phyloP scores from a whole-genome alignment of 2,888 invertebrate species.

The Agapostemon virescens region DNA sequence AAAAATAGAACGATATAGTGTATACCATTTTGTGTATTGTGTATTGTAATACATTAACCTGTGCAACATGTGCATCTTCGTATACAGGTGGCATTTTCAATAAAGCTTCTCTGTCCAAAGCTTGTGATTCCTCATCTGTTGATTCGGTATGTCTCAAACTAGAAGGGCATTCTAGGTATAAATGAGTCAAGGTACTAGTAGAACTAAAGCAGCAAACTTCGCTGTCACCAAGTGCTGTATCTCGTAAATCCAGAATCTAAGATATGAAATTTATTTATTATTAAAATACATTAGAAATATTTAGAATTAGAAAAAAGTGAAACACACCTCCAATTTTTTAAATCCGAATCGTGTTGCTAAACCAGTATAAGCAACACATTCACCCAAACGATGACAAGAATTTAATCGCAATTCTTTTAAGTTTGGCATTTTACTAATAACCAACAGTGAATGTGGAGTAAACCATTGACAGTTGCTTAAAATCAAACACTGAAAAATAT shows the following conservation, averaged over 20 bases:
- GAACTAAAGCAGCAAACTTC: constrained; percentile 84
- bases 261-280: constrained; percentile 29
- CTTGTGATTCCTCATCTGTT: constrained; percentile 59
- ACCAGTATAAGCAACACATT: constrained; percentile 89
- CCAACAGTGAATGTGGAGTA: constrained; percentile 86
- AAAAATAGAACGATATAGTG: background rate
- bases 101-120: constrained; percentile 61
- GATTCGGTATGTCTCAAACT: constrained; percentile 56
- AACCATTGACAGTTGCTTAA: constrained; percentile 89
- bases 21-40: background rate
- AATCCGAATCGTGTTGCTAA: constrained; percentile 89
- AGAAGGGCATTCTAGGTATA: constrained; percentile 81
- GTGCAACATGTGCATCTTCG: constrained; percentile 70
- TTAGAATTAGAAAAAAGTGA: background rate
- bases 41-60: constrained; percentile 49
- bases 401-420: constrained; percentile 85
- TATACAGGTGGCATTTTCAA: constrained; percentile 65
- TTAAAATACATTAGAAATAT: background rate
- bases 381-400: constrained; percentile 85
- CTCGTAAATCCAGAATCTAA: constrained; percentile 82
- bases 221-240: constrained; percentile 83
- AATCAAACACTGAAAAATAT: constrained; percentile 83
- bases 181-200: constrained; percentile 81
- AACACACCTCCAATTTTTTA: constrained; percentile 82
- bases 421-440: constrained; percentile 86